These are phyloP conservation scores for Theretra japonica DNA, from an alignment of 2,888 invertebrate genomes.

Conservation along the genomic window DNA sequence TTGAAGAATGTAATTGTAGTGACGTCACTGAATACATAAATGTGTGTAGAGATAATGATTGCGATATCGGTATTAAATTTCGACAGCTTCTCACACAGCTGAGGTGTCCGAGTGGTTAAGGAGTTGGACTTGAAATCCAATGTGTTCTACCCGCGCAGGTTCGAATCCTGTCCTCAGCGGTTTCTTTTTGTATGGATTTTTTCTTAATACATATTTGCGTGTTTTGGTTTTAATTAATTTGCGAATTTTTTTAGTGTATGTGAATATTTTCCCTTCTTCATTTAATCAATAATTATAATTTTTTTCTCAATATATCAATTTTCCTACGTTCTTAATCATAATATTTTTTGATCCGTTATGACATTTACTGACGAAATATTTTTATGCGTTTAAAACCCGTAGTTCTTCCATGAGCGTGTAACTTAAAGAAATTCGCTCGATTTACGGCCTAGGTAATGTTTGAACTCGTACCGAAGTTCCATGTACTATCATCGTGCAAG, in stretches of 20 bases:
- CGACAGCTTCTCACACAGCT: conserved; percentile 50
- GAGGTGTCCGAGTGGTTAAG: conserved; percentile 85
- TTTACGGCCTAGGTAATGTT: too few species aligned
- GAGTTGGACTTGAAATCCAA: conserved; percentile 86
- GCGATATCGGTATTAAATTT: conserved; percentile 21
- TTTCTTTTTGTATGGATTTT: not conserved
- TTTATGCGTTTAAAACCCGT: too few species aligned
- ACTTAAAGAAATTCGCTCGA: too few species aligned
- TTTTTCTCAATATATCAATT: not conserved
- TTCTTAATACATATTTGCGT: not conserved
- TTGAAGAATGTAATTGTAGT: not conserved
- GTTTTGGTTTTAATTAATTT: not conserved
- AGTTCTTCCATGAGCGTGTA: too few species aligned
- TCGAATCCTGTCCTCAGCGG: conserved; percentile 80
- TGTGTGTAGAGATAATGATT: not conserved
- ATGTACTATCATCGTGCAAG: too few species aligned
- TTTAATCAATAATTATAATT: not conserved
- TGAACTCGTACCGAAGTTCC: too few species aligned
- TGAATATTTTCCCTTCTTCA: too few species aligned
- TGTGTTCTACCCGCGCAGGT: conserved; percentile 85
- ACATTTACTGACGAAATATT: too few species aligned
- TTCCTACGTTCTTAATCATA: too few species aligned
- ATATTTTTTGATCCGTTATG: too few species aligned
- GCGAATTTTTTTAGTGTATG: not conserved
- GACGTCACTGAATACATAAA: not conserved